Evolutionary conservation across 2,113 vertebrate species (phyloP).

Genomic region (Perca fluviatilis): DNA sequence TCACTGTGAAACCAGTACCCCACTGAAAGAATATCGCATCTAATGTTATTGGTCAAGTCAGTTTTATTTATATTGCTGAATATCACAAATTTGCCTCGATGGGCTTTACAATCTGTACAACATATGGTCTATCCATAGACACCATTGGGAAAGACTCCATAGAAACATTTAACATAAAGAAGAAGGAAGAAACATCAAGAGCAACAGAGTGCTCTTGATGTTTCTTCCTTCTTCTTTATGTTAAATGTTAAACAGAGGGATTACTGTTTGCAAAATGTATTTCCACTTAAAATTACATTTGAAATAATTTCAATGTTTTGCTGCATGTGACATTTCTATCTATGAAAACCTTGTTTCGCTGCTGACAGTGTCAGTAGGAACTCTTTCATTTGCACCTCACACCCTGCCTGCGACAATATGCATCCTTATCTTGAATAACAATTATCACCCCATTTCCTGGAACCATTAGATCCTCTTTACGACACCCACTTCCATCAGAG

Average conservation of each 20-base stretch:
- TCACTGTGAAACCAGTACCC: not conserved
- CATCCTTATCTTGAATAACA: slow-evolving; percentile 80
- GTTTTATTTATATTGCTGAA: slow-evolving; percentile 23
- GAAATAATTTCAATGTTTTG: not conserved
- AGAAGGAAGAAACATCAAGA: not conserved
- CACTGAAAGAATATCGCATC: not conserved
- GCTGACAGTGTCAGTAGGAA: slow-evolving; percentile 14
- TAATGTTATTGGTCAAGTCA: not conserved
- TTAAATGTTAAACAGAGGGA: too few species aligned
- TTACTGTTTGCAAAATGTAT: not conserved
- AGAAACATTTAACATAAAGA: not conserved
- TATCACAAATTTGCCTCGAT: not conserved
- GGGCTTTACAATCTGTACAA: not conserved
- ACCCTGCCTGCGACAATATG: slow-evolving; percentile 76
- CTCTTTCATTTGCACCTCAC: slow-evolving; percentile 62
- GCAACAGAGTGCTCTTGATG: too few species aligned
- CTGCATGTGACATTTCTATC: not conserved
- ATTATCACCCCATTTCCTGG: slow-evolving; percentile 73
- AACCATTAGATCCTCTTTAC: slow-evolving; percentile 48
- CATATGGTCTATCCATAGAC: not conserved
- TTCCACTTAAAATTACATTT: not conserved
- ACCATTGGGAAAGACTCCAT: not conserved
- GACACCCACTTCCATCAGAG: slow-evolving; percentile 52
- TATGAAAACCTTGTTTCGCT: not conserved
- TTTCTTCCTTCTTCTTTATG: too few species aligned